phyloP scores from a whole-genome alignment of 2,797 vertebrate genomes.

The Chiroxiphia lanceolata region DNA sequence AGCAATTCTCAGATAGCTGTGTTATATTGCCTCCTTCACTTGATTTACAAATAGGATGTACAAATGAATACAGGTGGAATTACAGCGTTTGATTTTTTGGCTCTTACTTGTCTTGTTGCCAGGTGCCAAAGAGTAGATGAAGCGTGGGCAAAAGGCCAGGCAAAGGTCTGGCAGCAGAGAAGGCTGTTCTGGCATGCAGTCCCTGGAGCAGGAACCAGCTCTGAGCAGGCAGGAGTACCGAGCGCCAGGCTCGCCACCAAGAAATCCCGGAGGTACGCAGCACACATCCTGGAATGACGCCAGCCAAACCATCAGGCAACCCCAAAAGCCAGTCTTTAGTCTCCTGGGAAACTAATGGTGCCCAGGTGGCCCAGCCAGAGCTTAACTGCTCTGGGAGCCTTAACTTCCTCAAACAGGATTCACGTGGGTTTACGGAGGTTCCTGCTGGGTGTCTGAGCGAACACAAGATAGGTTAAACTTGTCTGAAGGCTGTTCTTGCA shows the following conservation, averaged over 20 bases:
- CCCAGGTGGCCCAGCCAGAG: background rate
- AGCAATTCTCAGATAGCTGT: background rate
- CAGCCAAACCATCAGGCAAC: background rate
- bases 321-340: background rate
- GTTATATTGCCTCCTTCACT: background rate
- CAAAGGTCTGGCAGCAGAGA: background rate
- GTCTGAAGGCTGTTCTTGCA: background rate
- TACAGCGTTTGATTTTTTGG: background rate
- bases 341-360: background rate
- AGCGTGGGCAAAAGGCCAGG: fast-evolving
- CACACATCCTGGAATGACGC: fast-evolving
- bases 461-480: background rate
- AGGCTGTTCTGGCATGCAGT: background rate
- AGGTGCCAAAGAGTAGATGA: fast-evolving
- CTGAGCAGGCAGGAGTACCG: fast-evolving
- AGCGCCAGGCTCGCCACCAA: too few relatives aligned
- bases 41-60: background rate
- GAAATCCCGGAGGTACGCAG: background rate
- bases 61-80: background rate
- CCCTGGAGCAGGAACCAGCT: background rate
- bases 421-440: fast-evolving
- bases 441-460: background rate
- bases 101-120: background rate
- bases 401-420: background rate
- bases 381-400: background rate